Conservation (phyloP, 2,113 vertebrate species). For the Grammomys surdaster region DNA sequence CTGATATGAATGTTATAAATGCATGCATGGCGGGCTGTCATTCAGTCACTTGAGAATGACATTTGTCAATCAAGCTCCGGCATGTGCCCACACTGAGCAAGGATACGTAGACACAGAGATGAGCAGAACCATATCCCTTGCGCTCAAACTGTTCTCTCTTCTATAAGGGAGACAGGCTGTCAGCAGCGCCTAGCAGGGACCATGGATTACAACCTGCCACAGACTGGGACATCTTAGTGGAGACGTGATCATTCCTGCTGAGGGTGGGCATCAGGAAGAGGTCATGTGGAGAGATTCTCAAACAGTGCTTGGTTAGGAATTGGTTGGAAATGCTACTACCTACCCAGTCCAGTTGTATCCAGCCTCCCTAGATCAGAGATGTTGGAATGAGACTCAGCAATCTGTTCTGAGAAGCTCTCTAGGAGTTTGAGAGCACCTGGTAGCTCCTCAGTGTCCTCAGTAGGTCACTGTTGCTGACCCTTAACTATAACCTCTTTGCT, state of each 20-base stretch:
- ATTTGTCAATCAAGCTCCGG: not conserved
- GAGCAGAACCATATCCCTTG: not conserved
- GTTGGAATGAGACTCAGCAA: not conserved
- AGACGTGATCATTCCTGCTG: not conserved
- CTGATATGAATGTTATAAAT: not conserved
- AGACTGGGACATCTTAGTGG: not conserved
- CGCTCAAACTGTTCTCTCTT: no score
- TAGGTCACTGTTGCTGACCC: not conserved
- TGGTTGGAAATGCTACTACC: not conserved
- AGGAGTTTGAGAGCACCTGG: not conserved
- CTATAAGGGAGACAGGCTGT: fast-evolving
- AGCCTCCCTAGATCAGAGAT: not conserved
- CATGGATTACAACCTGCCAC: not conserved
- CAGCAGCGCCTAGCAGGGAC: not conserved
- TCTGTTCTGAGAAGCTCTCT: not conserved
- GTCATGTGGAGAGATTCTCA: not conserved
- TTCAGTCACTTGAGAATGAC: not conserved
- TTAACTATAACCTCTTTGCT: not conserved
- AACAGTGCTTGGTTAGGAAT: not conserved
- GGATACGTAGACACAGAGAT: not conserved
- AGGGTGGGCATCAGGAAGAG: not conserved
- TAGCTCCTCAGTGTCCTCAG: no score
- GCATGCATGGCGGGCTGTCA: not conserved
- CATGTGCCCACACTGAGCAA: not conserved
- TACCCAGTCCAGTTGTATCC: not conserved